A percentile compares a stretch with the other conserved stretches of the same genome.
Evolutionary conservation across 2,888 invertebrate genomes (phyloP).

Genomic region (Tiliacea citrago): DNA sequence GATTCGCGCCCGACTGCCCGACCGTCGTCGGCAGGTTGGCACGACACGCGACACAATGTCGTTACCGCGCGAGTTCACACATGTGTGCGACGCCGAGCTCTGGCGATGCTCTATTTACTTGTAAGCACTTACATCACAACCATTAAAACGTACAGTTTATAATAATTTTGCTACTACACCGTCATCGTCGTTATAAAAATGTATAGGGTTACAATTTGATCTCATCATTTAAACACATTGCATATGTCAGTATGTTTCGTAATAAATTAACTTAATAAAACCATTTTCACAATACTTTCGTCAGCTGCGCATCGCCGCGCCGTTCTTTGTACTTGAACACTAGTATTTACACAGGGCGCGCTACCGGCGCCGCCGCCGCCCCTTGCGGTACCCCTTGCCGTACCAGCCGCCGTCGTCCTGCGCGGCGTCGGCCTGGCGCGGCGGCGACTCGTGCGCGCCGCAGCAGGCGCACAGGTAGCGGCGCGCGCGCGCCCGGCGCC

Average conservation of each 20-base stretch:
- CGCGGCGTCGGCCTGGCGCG: slow-evolving; percentile 76
- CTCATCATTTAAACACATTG: slow-evolving; percentile 15
- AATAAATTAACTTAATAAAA: slow-evolving; percentile 27
- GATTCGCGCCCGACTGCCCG: background rate
- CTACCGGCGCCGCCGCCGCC: slow-evolving; percentile 89
- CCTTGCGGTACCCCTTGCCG: slow-evolving; percentile 96
- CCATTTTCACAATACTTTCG: background rate
- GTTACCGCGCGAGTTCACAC: background rate
- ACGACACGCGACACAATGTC: background rate
- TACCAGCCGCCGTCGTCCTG: slow-evolving; percentile 93
- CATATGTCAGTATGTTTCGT: background rate
- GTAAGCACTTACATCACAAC: slow-evolving; percentile 61
- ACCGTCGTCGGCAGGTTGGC: background rate
- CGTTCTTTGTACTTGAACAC: background rate
- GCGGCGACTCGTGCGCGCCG: slow-evolving; percentile 73
- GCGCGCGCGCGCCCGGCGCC: slow-evolving; percentile 85
- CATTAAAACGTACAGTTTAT: slow-evolving; percentile 33
- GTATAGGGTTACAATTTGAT: slow-evolving; percentile 28
- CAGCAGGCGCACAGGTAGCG: slow-evolving; percentile 93
- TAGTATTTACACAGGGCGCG: slow-evolving; percentile 46
- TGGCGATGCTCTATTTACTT: slow-evolving; percentile 13
- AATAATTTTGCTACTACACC: slow-evolving; percentile 2
- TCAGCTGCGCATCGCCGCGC: background rate
- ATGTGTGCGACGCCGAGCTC: background rate
- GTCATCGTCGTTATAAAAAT: slow-evolving; percentile 7